phyloP scores from a whole-genome alignment of 2,113 vertebrate species.

The Tupaia tana region DNA sequence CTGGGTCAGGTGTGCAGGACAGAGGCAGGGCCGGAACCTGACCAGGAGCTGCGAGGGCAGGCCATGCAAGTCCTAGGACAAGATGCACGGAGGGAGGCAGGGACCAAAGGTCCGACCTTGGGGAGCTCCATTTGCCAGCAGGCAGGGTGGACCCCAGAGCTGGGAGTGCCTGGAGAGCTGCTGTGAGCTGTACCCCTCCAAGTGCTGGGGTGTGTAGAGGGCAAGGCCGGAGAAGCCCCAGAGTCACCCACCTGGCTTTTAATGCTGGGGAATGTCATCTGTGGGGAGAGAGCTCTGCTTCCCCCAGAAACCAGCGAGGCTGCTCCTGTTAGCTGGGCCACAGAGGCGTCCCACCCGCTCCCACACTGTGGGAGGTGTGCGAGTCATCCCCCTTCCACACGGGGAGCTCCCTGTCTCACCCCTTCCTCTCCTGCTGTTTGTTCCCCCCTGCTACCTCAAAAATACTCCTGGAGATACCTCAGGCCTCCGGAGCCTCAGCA shows the following conservation, averaged over 20 bases:
- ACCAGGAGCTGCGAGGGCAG: background rate
- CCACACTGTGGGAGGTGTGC: background rate
- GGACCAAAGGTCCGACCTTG: background rate
- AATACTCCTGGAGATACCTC: background rate
- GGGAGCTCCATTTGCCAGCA: background rate
- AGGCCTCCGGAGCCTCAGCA: background rate
- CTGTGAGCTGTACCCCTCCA: fast-evolving
- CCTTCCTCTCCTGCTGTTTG: background rate
- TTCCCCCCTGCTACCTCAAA: background rate
- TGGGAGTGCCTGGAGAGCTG: background rate
- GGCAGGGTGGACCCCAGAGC: background rate
- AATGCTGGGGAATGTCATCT: background rate
- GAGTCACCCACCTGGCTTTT: background rate
- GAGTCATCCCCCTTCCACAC: background rate
- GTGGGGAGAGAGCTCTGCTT: background rate
- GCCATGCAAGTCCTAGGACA: background rate
- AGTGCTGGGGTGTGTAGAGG: background rate
- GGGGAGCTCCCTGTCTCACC: background rate
- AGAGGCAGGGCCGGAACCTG: background rate
- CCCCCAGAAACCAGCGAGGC: background rate
- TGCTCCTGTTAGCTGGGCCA: background rate
- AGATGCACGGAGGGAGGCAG: background rate
- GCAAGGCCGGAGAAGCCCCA: background rate
- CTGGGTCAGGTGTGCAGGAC: background rate
- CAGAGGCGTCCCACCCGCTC: background rate